Base-by-base conservation (phyloP, 2,797 vertebrate species). In the Eulemur coronatus region DNA sequence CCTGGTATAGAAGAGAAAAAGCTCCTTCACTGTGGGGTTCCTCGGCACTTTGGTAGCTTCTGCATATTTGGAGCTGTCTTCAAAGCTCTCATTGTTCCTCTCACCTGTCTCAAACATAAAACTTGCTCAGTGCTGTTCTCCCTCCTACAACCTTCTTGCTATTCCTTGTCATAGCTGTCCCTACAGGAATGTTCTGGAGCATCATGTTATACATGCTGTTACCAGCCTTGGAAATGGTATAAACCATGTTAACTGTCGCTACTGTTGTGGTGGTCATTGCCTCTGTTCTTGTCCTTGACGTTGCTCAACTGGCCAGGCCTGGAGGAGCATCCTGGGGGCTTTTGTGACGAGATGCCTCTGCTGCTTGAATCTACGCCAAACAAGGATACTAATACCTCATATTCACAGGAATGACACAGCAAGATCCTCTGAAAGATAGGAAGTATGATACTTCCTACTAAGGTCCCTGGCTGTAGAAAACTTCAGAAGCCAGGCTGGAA, bases 71-170 rank as follows among this genome's bases (percentile, higher is more conserved):
- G n/a, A 63, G 5, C 12, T 1, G 4, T 24, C 57, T 80, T 55
- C 4, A 41, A 26, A 73, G 4, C 4, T 57, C 9, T 65, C 55
- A 15, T 63, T 33, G 57, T n/a, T n/a, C 55, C 38, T 43, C 30
- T 61, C 12, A 8, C 33, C 14, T 33, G 28, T 55, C 61, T 41
- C 18, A 43, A 13, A 6, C 1, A 6, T 22, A 28, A 43, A 12
- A 41, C 6, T 17, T 20, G 5, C 28, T 41, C 0, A 2, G 15
- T 30, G 59, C 30, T 48, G 30, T 2, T 5, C 8, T 20, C 2
- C 55, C 28, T 26, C 35, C 61, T 6, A 14, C 2, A 12, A 48
- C 13, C 18, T 33, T 7, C 18, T 52, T 67, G 12, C 63, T 69
- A 15, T 22, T 24, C 30, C 20, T 43, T 48, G 7, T 43, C 30